These are phyloP conservation scores for Chloroceryle aenea DNA, from an alignment of 2,113 vertebrate genomes.

Conservation along the genomic window DNA sequence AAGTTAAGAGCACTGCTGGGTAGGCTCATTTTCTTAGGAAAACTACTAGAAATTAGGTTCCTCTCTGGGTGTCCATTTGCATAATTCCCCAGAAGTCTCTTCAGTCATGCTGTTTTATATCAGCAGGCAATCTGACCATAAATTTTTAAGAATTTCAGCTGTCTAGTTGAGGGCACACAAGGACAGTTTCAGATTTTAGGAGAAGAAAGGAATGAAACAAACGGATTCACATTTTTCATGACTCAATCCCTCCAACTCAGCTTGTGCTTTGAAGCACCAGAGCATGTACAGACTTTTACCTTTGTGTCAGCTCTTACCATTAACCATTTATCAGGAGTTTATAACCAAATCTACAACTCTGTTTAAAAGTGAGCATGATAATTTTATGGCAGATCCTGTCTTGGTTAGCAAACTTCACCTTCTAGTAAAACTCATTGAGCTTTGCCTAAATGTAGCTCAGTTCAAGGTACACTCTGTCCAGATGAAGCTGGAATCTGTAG, in stretches of 20 bases:
- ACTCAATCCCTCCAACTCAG: background rate
- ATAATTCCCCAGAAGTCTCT: slow-evolving; percentile 2
- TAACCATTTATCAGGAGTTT: background rate
- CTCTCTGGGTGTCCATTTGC: background rate
- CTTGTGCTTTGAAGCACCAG: background rate
- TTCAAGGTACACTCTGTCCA: background rate
- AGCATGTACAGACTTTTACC: background rate
- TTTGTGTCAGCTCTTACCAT: background rate
- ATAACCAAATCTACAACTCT: background rate
- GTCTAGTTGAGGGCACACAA: background rate
- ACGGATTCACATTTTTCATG: background rate
- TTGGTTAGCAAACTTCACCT: background rate
- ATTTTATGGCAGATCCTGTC: background rate
- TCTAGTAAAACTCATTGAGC: background rate
- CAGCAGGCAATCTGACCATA: background rate
- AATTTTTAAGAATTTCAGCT: slow-evolving; percentile 39
- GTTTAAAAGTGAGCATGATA: background rate
- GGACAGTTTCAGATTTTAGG: slow-evolving; percentile 23
- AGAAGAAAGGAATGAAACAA: slow-evolving; percentile 27
- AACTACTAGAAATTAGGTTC: background rate
- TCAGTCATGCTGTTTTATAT: background rate
- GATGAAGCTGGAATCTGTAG: background rate
- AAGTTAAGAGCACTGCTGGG: background rate
- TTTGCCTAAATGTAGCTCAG: background rate
- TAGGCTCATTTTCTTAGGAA: background rate